Base-by-base conservation (phyloP, 2,888 invertebrate genomes). In the Ypsolopha sequella region DNA sequence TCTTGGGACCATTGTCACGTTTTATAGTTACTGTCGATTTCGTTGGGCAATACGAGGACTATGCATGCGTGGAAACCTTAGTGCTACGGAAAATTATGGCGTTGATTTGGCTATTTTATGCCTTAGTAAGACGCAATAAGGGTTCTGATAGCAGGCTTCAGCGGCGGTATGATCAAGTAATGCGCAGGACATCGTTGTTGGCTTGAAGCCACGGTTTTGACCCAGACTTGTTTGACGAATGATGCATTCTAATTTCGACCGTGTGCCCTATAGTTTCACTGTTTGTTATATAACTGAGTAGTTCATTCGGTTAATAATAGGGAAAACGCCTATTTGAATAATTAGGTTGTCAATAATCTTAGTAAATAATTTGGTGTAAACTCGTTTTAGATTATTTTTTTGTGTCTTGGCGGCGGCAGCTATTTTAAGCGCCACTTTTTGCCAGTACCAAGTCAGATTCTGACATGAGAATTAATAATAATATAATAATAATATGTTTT, bases 231-330 rank as follows among this genome's bases (percentile, higher is more conserved):
- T 58, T 36, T 61, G 64, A 81, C 84, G 72, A 56, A 54, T 60
- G 54, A 57, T 64, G 85, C 80, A 85, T 84, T 79, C 80, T 84
- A 84, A 86, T 82, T 73, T 77, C 56, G 63, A 78, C 78, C 75
- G 69, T 79, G 70, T 72, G 68, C 55, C 62, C 63, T 68, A 65
- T 64, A 77, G 73, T 86, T 84, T 84, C 84, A 81, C 80, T 70
- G 69, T 51, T 55, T 43, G 63, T 85, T 86, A 80, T 80, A 62
- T 80, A 86, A 86, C 59, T 56, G 56, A 51, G 38, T 11, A 7
- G 6, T 39, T 39, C 6, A 6, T 39, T 39, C 3, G 39, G 39
- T 36, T 51, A 45, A 51, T 52, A 55, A 54, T 44, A 50, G 33
- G 53, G 51, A 49, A 51, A 56, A 51, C 41, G 51, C 24, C 4